Conservation (phyloP, 2,888 invertebrate genomes). For the Ctenicera cuprea region DNA sequence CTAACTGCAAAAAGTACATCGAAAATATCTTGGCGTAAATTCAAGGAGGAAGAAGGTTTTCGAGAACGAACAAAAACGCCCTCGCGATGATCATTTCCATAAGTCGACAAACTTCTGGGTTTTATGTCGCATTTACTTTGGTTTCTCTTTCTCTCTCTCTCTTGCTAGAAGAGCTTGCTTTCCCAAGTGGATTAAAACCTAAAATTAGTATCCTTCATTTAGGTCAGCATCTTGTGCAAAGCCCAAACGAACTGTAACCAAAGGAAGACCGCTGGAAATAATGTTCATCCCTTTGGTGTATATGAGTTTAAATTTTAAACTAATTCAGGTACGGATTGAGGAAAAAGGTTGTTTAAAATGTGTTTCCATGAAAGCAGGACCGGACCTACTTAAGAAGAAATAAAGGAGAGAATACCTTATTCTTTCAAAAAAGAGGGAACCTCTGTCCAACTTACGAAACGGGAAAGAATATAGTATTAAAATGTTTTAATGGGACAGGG, state of each 20-base stretch:
- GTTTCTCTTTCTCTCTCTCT: neutral
- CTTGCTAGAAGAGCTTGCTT: neutral
- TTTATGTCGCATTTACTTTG: conserved; percentile 6
- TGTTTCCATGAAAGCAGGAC: too few relatives aligned
- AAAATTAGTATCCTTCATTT: conserved; percentile 27
- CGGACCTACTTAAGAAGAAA: too few relatives aligned
- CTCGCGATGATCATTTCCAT: conserved; percentile 17
- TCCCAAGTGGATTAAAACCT: conserved; percentile 23
- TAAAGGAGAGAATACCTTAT: too few relatives aligned
- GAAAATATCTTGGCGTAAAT: too few relatives aligned
- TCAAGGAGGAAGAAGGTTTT: too few relatives aligned
- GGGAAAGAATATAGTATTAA: too few relatives aligned
- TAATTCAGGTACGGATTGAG: neutral
- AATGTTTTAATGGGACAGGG: too few relatives aligned
- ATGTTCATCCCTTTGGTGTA: conserved; percentile 15
- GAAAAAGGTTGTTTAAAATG: neutral
- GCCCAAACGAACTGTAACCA: conserved; percentile 21
- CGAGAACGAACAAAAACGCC: conserved; percentile 7
- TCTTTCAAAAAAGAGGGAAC: too few relatives aligned
- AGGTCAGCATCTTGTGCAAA: conserved; percentile 18
- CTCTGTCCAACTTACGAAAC: too few relatives aligned
- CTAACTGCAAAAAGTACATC: too few relatives aligned
- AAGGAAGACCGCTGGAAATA: conserved; percentile 24
- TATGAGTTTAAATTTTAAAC: neutral
- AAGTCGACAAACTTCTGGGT: conserved; percentile 22